Evolutionary conservation across 1,140 invertebrate species (phyloP), one percentile per base, ranked within the genome.

Genomic region (Anastatus disparis): DNA sequence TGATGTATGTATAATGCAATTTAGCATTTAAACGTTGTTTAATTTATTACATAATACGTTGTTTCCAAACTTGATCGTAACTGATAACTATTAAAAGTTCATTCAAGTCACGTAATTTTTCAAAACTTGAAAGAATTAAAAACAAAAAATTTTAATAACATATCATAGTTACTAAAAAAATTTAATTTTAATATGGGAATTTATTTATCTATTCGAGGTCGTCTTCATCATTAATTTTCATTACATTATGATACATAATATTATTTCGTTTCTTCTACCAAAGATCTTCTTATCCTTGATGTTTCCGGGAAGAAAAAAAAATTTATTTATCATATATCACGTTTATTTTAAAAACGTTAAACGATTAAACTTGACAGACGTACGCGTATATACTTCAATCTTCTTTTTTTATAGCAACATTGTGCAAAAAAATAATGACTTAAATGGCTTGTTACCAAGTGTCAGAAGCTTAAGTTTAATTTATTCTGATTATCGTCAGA

Each of bases 301-400:
- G 17, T 24, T 59, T 59, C 53, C 52, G 29, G 22, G 42, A 59
- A 38, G 38, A 50, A 50, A 17, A 9, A 56, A n/a, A n/a, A n/a
- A n/a, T n/a, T 58, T 56, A 66, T 55, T 55, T 66, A 46, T 56
- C 22, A 68, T 38, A 2, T 55, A 59, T 38, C 17, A 9, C n/a
- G n/a, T n/a, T 29, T 29, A 55, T 44, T 44, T 55, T 55, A 65
- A n/a, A n/a, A n/a, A 22, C 40, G 26, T 24, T 27, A 40, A 58
- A 8, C 17, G 44, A 68, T 68, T 48, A 68, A 35, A 13, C 42
- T n/a, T 48, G 20, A 48, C 52, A 44, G 15, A 10, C 15, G 22
- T 10, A 58, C 6, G 10, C 4, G 27, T 3, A 20, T 55, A 29
- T 58, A 46, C 64, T 27, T 15, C 8, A 12, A 7, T n/a, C n/a